phyloP scores from a whole-genome alignment of 2,888 invertebrate genomes.

The Alloplasta piceator region DNA sequence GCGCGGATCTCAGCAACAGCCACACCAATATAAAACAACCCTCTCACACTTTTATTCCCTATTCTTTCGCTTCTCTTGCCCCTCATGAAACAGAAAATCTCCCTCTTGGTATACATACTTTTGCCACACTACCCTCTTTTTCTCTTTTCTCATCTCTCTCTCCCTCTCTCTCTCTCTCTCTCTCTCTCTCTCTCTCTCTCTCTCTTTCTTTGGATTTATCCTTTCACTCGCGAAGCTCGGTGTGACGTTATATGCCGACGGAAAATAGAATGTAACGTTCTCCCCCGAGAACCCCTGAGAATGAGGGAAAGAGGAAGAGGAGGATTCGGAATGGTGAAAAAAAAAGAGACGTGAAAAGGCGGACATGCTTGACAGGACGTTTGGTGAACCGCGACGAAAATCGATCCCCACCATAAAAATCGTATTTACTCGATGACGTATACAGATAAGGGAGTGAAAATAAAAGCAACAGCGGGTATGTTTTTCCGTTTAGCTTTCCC shows the following conservation, averaged over 20 bases:
- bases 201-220: not conserved
- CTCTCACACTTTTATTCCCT: slow-evolving; percentile 29
- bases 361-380: slow-evolving; percentile 45
- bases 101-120: slow-evolving; percentile 32
- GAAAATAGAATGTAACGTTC: slow-evolving; percentile 53
- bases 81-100: slow-evolving; percentile 33
- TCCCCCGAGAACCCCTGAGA: slow-evolving; percentile 38
- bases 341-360: slow-evolving; percentile 19
- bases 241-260: slow-evolving; percentile 32
- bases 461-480: not conserved
- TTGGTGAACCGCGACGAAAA: slow-evolving; percentile 54
- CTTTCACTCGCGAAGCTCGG: not conserved
- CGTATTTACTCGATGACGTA: slow-evolving; percentile 18
- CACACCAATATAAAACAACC: slow-evolving; percentile 68
- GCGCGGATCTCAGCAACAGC: slow-evolving; percentile 38
- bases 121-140: slow-evolving; percentile 1
- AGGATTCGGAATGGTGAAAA: not conserved
- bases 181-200: slow-evolving; percentile 12
- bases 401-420: slow-evolving; percentile 55
- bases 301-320: slow-evolving; percentile 4
- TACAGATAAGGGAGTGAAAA: not conserved
- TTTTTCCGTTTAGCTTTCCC: not conserved
- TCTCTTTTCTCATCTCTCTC: slow-evolving; percentile 2
- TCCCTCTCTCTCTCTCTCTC: not conserved
- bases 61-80: slow-evolving; percentile 32